Percentiles rank a stretch among this genome's conserved stretches.
Evolutionary conservation across 2,888 invertebrate species (phyloP).

Genomic region (Alloscopus bannaensis): DNA sequence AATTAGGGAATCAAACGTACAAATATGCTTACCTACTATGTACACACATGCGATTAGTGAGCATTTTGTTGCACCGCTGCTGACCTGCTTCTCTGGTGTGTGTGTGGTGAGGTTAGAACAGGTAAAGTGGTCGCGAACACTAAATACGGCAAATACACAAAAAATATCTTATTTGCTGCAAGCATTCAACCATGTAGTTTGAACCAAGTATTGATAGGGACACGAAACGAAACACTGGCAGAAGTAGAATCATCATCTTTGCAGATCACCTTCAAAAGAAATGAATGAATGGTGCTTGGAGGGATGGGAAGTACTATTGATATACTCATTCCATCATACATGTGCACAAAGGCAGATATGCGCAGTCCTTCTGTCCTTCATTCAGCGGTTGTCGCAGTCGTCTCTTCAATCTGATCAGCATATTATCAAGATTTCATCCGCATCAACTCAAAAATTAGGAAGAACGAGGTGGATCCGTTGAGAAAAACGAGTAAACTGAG

Average conservation of each 20-base stretch:
- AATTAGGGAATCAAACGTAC: background rate
- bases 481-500: too few relatives aligned
- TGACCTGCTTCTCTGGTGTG: conserved; percentile 36
- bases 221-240: background rate
- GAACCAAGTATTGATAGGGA: background rate
- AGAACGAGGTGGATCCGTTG: background rate
- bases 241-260: background rate
- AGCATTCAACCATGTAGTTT: background rate
- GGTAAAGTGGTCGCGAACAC: background rate
- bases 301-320: background rate
- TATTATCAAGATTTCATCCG: background rate
- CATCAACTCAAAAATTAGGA: too few relatives aligned
- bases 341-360: background rate
- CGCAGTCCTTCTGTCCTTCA: background rate
- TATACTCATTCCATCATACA: background rate
- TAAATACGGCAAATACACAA: background rate
- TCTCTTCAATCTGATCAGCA: background rate
- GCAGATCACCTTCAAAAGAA: background rate
- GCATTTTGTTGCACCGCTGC: conserved; percentile 9
- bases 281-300: background rate
- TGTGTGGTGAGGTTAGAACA: background rate
- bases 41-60: background rate
- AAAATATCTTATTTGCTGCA: background rate
- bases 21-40: background rate
- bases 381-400: background rate